Conservation (phyloP, 1,140 invertebrate species). For the Copidosoma floridanum region DNA sequence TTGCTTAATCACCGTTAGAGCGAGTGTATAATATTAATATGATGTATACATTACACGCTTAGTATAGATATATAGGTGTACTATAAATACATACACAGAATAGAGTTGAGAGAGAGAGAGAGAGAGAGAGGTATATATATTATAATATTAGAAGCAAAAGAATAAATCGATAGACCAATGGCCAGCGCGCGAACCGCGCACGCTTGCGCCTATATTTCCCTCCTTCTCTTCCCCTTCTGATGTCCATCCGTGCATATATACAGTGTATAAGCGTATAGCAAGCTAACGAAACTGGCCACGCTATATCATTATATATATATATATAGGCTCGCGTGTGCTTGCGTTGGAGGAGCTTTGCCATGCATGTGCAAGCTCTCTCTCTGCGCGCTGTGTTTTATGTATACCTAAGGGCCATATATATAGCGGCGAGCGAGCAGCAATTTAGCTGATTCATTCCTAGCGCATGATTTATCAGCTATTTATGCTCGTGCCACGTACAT, state of each 20-base stretch:
- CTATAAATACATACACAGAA: too few species aligned
- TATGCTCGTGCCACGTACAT: background rate
- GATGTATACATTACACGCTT: too few species aligned
- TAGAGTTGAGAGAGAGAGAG: background rate
- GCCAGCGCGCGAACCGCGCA: slow-evolving; percentile 28
- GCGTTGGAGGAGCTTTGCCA: slow-evolving; percentile 2
- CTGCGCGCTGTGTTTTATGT: slow-evolving; percentile 24
- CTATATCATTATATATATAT: too few species aligned
- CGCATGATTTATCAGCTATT: slow-evolving; percentile 47
- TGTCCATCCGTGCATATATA: background rate
- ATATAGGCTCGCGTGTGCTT: slow-evolving; percentile 14
- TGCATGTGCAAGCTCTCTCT: background rate
- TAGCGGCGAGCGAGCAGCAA: slow-evolving; percentile 50
- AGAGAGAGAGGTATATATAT: background rate
- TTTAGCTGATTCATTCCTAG: slow-evolving; percentile 51
- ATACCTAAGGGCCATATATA: too few species aligned
- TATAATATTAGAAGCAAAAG: slow-evolving; percentile 14
- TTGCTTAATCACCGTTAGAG: slow-evolving; percentile 36
- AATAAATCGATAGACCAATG: slow-evolving; percentile 52
- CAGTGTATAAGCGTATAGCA: too few species aligned
- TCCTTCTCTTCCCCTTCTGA: too few species aligned
- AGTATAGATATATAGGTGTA: too few species aligned
- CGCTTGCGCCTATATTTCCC: background rate
- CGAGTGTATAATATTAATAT: too few species aligned
- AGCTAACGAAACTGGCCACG: too few species aligned